Conservation (phyloP, 1,140 invertebrate species). For the Bombus difficillimus region DNA sequence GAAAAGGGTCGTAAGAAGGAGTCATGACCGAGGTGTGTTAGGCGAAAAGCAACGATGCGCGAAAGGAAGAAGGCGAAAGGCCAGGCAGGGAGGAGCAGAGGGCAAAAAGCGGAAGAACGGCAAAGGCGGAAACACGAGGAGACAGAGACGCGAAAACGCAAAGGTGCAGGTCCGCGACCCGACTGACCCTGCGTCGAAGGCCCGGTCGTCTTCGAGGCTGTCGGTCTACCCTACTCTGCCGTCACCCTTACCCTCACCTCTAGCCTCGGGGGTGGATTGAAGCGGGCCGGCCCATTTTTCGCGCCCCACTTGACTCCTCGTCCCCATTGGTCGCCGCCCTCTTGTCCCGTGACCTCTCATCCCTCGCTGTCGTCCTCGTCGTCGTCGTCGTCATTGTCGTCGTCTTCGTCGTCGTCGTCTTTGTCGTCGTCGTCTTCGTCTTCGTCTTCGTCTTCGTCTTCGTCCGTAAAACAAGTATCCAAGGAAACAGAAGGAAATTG, state of each 20-base stretch:
- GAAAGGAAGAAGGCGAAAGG: background rate
- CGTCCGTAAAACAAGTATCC: slow-evolving; percentile 46
- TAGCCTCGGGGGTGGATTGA: slow-evolving; percentile 75
- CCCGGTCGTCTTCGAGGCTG: slow-evolving; percentile 75
- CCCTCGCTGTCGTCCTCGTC: slow-evolving; percentile 58
- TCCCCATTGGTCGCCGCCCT: slow-evolving; percentile 79
- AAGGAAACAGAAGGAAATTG: slow-evolving; percentile 49
- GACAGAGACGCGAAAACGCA: slow-evolving; percentile 71
- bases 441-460: background rate
- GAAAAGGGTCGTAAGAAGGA: background rate
- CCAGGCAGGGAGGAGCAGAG: slow-evolving; percentile 16
- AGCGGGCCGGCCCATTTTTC: slow-evolving; percentile 80
- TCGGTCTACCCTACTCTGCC: slow-evolving; percentile 73
- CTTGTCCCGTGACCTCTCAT: slow-evolving; percentile 77
- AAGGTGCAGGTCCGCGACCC: slow-evolving; percentile 80
- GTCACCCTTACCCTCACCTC: slow-evolving; percentile 77
- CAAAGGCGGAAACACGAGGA: background rate
- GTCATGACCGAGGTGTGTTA: background rate
- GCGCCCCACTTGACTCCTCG: slow-evolving; percentile 79
- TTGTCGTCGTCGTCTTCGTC: too few species aligned
- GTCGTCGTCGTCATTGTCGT: slow-evolving; percentile 29
- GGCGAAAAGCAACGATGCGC: background rate
- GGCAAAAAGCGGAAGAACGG: background rate
- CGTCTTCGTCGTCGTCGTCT: too few species aligned
- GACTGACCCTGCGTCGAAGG: slow-evolving; percentile 80